Base-by-base conservation (phyloP, 2,888 invertebrate species). In the Drosophila incognita region DNA sequence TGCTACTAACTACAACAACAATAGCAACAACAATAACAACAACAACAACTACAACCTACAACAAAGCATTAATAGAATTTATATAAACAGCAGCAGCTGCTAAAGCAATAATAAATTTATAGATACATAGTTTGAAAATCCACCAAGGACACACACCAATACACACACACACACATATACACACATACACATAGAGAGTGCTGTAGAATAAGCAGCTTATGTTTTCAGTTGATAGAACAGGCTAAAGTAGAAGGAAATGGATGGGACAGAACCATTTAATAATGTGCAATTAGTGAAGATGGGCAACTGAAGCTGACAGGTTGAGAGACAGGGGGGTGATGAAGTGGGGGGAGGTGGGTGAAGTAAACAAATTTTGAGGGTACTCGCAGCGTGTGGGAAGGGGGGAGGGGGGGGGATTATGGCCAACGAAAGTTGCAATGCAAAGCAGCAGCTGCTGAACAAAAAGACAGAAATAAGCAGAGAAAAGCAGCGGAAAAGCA, bases 141-240 rank as follows among this genome's bases (percentile, higher is more conserved):
- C 67, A 62, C 29, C 63, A 71, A 62, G 58, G 53, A 67, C 27
- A 74, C 36, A 67, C 27, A 74, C 36, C 29, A 31, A 38, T 5
- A 52, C 33, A 33, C 52, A 49, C 27, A 27, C 75, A 78, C 68
- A 83, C 57, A 66, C n/a, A 53, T 18, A 66, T 1, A 0, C 27
- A 46, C 35, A 52, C 24, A 69, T n/a, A 53, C 46, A 31, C 18
- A 69, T 7, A 54, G 8, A 63, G 54, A 62, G 40, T 76, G 68
- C 73, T 79, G 80, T 69, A 76, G 69, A 38, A 82, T 87, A 87
- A 90, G 85, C 90, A 74, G 90, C 90, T 88, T 85, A 89, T 76
- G 78, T 71, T 85, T 74, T 69, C 64, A 69, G 73, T 67, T 77
- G 63, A 59, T 63, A 49, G 42, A 58, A 69, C 72, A 40, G 36